Base-by-base conservation (phyloP, 2,888 invertebrate species). In the Nemapogon koenigi region DNA sequence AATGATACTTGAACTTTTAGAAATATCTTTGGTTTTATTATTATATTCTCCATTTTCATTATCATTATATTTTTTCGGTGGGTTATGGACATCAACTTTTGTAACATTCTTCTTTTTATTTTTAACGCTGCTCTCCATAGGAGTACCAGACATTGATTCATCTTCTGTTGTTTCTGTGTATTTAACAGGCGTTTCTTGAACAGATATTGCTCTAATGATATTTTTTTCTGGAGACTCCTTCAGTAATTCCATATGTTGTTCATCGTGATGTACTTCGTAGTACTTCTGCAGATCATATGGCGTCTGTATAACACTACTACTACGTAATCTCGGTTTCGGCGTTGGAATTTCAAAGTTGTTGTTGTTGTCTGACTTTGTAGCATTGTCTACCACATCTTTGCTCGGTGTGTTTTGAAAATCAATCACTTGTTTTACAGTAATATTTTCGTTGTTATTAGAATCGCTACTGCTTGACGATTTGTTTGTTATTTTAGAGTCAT, bases 261-360 rank as follows among this genome's bases (percentile, higher is more conserved):
- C 69, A 45, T 78, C 80, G n/a, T 55, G 57, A 51, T 79, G 78
- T 42, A 78, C 58, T 59, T 79, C 72, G 28, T 72, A 72, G 52
- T 80, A 80, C 49, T 73, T 73, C 47, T 80, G 76, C 44, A 80
- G 55, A 49, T 79, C 80, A 45, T 79, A 79, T 2, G 80, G 79
- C 37, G 80, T 79, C 46, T 80, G 79, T 52, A 80, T 80, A 15
- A 80, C 62, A 45, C 78, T 80, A 43, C 78, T 75, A 46, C 79
- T 78, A 41, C 78, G 56, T 38, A 71, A 57, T 37, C 78, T 57
- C 2, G 75, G 73, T 42, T 72, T 78, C 1, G 78, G 73, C 3
- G 60, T 67, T 2, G 76, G 75, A 22, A 13, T 10, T 13, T n/a
- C 13, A n/a, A 8, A n/a, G 7, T 32, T 28, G 39, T 45, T 53